phyloP scores from a whole-genome alignment of 1,140 invertebrate genomes.

The Drosophila paulistorum region DNA sequence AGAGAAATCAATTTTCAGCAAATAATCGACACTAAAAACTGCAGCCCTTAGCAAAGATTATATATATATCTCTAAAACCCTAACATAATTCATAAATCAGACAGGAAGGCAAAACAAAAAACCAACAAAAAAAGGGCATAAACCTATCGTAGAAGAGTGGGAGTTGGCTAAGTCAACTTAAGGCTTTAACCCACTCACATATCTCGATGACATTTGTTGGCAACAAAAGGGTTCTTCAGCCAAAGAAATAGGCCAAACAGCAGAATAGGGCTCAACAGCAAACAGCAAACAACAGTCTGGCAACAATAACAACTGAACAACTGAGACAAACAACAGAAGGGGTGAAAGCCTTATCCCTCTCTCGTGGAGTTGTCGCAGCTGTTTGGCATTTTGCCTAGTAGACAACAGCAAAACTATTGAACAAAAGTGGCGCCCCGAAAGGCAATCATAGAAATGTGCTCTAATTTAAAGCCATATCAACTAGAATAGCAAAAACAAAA shows the following conservation, averaged over 20 bases:
- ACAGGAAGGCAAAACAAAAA: neutral
- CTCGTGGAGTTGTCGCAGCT: slow-evolving; percentile 50
- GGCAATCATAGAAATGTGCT: slow-evolving; percentile 77
- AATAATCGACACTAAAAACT: slow-evolving; percentile 34
- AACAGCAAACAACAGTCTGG: slow-evolving; percentile 48
- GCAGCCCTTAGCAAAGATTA: slow-evolving; percentile 34
- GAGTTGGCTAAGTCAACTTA: slow-evolving; percentile 45
- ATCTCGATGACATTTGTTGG: slow-evolving; percentile 56
- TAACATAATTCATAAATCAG: slow-evolving; percentile 5
- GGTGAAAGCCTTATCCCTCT: neutral
- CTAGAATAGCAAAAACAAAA: slow-evolving; percentile 30
- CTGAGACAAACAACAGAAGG: neutral
- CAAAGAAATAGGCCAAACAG: slow-evolving; percentile 63
- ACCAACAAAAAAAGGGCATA: neutral
- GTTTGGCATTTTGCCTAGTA: slow-evolving; percentile 75
- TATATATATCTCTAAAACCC: slow-evolving; percentile 18
- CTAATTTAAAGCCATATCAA: slow-evolving; percentile 74
- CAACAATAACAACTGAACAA: slow-evolving; percentile 13
- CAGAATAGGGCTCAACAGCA: slow-evolving; percentile 45
- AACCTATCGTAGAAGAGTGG: slow-evolving; percentile 23
- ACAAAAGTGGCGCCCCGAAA: slow-evolving; percentile 68
- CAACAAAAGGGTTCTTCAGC: slow-evolving; percentile 23
- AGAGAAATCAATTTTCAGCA: neutral
- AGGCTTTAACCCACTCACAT: slow-evolving; percentile 59
- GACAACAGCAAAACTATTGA: slow-evolving; percentile 76